Percentiles rank a stretch among this genome's conserved stretches.
phyloP scores from a whole-genome alignment of 2,888 invertebrate species.

The Meghimatium bilineatum region DNA sequence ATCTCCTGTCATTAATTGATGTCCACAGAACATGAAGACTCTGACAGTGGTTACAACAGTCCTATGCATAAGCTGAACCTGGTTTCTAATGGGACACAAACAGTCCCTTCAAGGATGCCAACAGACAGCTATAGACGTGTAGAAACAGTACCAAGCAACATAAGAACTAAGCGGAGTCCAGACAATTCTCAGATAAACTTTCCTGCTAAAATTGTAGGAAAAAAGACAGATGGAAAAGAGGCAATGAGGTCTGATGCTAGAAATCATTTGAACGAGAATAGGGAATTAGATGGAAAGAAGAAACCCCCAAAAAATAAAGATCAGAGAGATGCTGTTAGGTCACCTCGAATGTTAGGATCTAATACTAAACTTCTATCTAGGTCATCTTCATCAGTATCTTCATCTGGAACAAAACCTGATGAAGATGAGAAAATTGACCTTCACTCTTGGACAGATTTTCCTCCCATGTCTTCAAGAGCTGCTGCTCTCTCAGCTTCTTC shows the following conservation, averaged over 20 bases:
- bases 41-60: slow-evolving; percentile 73
- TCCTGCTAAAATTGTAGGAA: background rate
- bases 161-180: background rate
- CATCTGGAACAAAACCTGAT: slow-evolving; percentile 33
- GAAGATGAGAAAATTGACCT: slow-evolving; percentile 49
- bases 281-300: slow-evolving; percentile 26
- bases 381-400: slow-evolving; percentile 45
- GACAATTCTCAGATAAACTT: background rate
- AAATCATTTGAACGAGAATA: background rate
- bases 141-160: background rate
- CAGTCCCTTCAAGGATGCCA: slow-evolving; percentile 29
- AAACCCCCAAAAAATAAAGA: slow-evolving; percentile 27
- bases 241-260: background rate
- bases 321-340: background rate
- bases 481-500: background rate
- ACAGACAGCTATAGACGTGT: background rate
- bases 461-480: slow-evolving; percentile 31
- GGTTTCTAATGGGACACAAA: slow-evolving; percentile 63
- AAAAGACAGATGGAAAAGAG: no score
- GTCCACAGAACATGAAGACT: slow-evolving; percentile 59
- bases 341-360: slow-evolving; percentile 25
- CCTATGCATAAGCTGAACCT: slow-evolving; percentile 69
- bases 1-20: background rate
- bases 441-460: slow-evolving; percentile 51
- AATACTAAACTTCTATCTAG: slow-evolving; percentile 29